Percentiles rank a stretch among this genome's conserved stretches.
Evolutionary conservation across 1,140 invertebrate genomes (phyloP).

Genomic region (Polypedilum vanderplanki): DNA sequence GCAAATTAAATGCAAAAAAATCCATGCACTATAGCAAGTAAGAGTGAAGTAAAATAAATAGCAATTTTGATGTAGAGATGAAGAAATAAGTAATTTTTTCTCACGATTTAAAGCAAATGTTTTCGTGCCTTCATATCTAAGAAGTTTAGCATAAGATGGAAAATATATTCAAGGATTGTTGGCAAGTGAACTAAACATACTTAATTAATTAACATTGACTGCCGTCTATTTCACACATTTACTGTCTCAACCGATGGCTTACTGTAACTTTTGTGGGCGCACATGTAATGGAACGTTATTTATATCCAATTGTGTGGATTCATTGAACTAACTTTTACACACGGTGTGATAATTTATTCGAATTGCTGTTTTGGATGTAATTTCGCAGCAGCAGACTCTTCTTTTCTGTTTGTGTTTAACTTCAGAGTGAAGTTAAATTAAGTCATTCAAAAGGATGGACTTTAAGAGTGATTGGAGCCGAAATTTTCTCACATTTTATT

Average conservation of each 20-base stretch:
- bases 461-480: too few relatives aligned
- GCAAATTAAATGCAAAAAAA: too few relatives aligned
- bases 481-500: too few relatives aligned
- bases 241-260: background rate
- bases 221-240: background rate
- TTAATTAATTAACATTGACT: constrained; percentile 4
- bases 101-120: constrained; percentile 12
- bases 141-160: too few relatives aligned
- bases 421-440: background rate
- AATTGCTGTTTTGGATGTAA: background rate
- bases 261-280: background rate
- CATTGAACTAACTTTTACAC: background rate
- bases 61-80: background rate
- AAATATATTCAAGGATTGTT: background rate
- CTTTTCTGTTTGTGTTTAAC: background rate
- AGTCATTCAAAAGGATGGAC: too few relatives aligned
- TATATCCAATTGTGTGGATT: constrained; percentile 6
- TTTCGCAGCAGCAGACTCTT: background rate
- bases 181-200: constrained; percentile 5
- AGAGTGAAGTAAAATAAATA: too few relatives aligned
- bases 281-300: background rate
- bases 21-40: too few relatives aligned
- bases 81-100: constrained; percentile 14
- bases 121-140: background rate
- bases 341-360: background rate